These are phyloP conservation scores for Acholoe squamosa DNA, from an alignment of 2,888 invertebrate genomes.

Conservation along the genomic window DNA sequence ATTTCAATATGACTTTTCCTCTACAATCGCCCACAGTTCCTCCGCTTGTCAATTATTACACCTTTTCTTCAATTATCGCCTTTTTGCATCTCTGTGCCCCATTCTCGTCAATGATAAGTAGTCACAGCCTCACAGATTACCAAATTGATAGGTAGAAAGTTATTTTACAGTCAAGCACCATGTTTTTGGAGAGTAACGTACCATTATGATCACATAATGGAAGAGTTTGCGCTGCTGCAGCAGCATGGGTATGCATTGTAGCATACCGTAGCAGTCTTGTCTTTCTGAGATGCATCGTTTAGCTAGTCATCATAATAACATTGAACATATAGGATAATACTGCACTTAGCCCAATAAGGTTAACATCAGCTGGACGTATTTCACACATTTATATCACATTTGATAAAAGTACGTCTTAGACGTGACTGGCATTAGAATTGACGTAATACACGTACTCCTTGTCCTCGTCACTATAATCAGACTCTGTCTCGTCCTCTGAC, in stretches of 20 bases:
- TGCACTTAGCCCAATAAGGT: constrained; percentile 40
- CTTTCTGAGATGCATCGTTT: not conserved
- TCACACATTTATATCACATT: too few species aligned
- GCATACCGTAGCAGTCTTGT: not conserved
- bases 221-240: not conserved
- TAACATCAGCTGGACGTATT: not conserved
- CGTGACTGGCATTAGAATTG: constrained; percentile 59
- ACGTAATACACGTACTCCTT: constrained; percentile 62
- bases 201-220: not conserved
- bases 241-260: not conserved
- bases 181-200: not conserved
- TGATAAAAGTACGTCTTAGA: constrained; percentile 8
- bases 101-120: not conserved
- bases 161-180: constrained; percentile 6
- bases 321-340: constrained; percentile 23
- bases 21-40: constrained; percentile 4
- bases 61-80: not conserved
- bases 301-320: not conserved
- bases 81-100: not conserved
- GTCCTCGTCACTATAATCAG: constrained; percentile 53
- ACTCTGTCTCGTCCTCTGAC: constrained; percentile 54
- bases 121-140: not conserved
- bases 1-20: too few species aligned
- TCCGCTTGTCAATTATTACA: too few species aligned
- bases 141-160: not conserved